These are phyloP conservation scores for Agrilus planipennis DNA, from an alignment of 1,140 invertebrate species.

Conservation along the genomic window DNA sequence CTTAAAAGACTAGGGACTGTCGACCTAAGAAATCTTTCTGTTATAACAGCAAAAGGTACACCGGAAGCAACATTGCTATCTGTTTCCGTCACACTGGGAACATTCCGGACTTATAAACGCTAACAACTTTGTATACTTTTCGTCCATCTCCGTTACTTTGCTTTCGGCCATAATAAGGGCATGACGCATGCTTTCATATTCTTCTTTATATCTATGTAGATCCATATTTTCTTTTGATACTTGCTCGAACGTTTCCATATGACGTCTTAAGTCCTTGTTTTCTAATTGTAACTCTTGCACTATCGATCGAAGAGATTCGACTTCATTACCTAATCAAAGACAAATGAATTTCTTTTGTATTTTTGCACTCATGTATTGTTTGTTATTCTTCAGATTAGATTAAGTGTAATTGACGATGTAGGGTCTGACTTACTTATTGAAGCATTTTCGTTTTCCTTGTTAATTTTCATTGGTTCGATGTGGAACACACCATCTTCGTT, in stretches of 20 bases:
- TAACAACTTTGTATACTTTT: conserved; percentile 61
- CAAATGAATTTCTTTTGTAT: background rate
- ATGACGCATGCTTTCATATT: conserved; percentile 45
- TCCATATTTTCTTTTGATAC: conserved; percentile 50
- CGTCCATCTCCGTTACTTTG: conserved; percentile 53
- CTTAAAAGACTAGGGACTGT: too few relatives aligned
- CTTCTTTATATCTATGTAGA: conserved; percentile 47
- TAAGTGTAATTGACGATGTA: too few relatives aligned
- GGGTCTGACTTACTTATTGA: too few relatives aligned
- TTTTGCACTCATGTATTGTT: background rate
- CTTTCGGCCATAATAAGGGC: conserved; percentile 55
- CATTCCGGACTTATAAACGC: conserved; percentile 48
- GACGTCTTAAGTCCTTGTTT: conserved; percentile 50
- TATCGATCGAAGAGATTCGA: conserved; percentile 35
- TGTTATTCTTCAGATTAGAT: too few relatives aligned
- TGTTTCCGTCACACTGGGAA: conserved; percentile 37
- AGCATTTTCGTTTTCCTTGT: background rate
- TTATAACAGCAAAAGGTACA: conserved; percentile 46
- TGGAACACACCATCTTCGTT: conserved; percentile 58
- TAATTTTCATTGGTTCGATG: conserved; percentile 43
- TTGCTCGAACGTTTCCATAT: conserved; percentile 45
- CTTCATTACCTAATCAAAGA: background rate
- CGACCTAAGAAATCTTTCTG: too few relatives aligned
- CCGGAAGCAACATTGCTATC: conserved; percentile 55
- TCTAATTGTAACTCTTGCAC: conserved; percentile 45